Evolutionary conservation across 2,113 vertebrate genomes (phyloP), one percentile per base, ranked within the genome.

Genomic region (Notothenia rossii): DNA sequence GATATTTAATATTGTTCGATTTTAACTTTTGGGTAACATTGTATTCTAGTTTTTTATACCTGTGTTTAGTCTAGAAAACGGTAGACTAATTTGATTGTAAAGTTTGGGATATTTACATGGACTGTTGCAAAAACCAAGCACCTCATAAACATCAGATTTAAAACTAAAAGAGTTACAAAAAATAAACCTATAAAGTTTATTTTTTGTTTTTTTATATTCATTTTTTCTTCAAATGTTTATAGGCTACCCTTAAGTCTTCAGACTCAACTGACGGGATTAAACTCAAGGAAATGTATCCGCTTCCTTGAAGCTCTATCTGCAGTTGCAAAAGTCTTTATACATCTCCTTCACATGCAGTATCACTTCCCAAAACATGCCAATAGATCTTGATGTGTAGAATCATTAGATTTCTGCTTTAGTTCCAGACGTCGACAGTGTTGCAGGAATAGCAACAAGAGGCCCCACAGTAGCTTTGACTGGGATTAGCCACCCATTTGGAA

Each of bases 401-500:
- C 2, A 2, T 13, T 15, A n/a, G 10, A 50, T 50, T 67, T 80
- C 50, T 45, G 29, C 33, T 66, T 77, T 5, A 29, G 25, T 3
- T 93, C 84, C 90, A 86, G 82, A 67, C 22, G 79, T 75, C 71
- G 79, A 81, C 86, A 75, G 70, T 50, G 46, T 50, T 75, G 50
- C 46, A 80, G 67, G 58, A 74, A 54, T 5, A 3, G 50, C n/a
- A 56, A 15, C 70, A 43, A 56, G 48, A 40, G 78, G 48, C 64
- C 79, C 72, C 68, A 91, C 90, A 83, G 91, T 92, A 93, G 89
- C 87, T 70, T 18, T 25, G 49, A 81, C 51, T 61, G 22, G 82
- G 88, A 91, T 94, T 87, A 92, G 45, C 84, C 91, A 83, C 89
- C 82, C 84, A 92, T 91, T 90, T 89, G 88, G 71, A 86, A 14